phyloP scores from a whole-genome alignment of 1,140 invertebrate genomes.

The Drosophila rhopaloa region DNA sequence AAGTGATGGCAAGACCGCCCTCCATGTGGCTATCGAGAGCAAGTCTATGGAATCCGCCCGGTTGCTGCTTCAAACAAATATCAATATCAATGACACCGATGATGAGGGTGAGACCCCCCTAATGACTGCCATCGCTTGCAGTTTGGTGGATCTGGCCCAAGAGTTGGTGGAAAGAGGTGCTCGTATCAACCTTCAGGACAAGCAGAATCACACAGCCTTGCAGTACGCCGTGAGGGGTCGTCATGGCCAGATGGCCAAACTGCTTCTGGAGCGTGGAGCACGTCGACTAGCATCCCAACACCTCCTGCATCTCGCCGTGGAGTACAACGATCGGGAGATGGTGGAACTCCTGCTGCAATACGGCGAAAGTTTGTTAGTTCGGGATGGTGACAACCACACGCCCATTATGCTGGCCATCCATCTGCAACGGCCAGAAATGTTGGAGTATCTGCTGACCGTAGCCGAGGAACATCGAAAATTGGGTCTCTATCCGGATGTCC shows the following conservation, averaged over 20 bases:
- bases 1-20: constrained; percentile 72
- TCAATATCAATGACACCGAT: constrained; percentile 87
- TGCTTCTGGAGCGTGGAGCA: constrained; percentile 86
- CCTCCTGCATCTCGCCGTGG: constrained; percentile 86
- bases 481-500: constrained; percentile 55
- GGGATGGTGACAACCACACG: constrained; percentile 86
- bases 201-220: constrained; percentile 86
- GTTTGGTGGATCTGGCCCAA: constrained; percentile 85
- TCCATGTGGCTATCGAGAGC: constrained; percentile 73
- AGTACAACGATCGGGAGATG: constrained; percentile 84
- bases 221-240: constrained; percentile 86
- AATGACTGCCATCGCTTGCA: constrained; percentile 85
- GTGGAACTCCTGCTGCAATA: constrained; percentile 84
- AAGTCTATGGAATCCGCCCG: constrained; percentile 85
- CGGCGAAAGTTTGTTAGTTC: constrained; percentile 86
- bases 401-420: constrained; percentile 88
- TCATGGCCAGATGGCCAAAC: constrained; percentile 79
- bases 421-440: constrained; percentile 85
- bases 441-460: constrained; percentile 85
- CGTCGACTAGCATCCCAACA: constrained; percentile 86
- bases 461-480: constrained; percentile 71
- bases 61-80: constrained; percentile 86
- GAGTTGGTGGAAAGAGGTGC: constrained; percentile 86
- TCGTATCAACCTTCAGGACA: constrained; percentile 87
- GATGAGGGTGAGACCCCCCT: constrained; percentile 86